Base-by-base conservation (phyloP, 2,888 invertebrate species). In the Parascotia fuliginaria region DNA sequence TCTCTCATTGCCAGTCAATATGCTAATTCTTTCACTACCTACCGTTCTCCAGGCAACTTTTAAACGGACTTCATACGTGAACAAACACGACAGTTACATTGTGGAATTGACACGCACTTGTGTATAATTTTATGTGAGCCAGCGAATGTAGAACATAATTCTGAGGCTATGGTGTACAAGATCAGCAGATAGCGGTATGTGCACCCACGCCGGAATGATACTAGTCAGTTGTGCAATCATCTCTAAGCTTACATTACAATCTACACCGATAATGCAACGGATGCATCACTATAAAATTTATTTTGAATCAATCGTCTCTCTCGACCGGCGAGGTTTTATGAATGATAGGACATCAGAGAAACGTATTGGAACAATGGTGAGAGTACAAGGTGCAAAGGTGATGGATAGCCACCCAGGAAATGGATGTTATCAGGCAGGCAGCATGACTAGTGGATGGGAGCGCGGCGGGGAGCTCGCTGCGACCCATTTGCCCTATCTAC, bases 221-320 rank as follows among this genome's bases (percentile, higher is more conserved):
- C 85, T 85, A 78, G 80, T 80, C 65, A 75, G 75, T 85, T 83
- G 78, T 77, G 84, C 77, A 86, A 84, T 67, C 71, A 75, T 79
- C 73, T 77, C 75, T 66, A 73, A 77, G 77, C 79, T 76, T 78
- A 80, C 75, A 79, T 77, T 73, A 68, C 65, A 77, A 77, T 77
- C 75, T 67, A 70, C 64, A 65, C 69, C 73, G 71, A 76, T 75
- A 77, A 73, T 72, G 75, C 77, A 81, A 77, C 73, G 71, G 71
- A 77, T 79, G 79, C 81, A 84, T 85, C 80, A 85, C 70, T 83
- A 86, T 85, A 83, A 83, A 84, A 80, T 77, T 73, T 81, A 84
- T 85, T 83, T 79, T 67, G 70, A 77, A 75, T 68, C 63, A 73
- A 79, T 77, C 62, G 67, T 54, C 48, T 65, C 53, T 54, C 38